phyloP scores from a whole-genome alignment of 2,797 vertebrate genomes.

The Falco concolor region DNA sequence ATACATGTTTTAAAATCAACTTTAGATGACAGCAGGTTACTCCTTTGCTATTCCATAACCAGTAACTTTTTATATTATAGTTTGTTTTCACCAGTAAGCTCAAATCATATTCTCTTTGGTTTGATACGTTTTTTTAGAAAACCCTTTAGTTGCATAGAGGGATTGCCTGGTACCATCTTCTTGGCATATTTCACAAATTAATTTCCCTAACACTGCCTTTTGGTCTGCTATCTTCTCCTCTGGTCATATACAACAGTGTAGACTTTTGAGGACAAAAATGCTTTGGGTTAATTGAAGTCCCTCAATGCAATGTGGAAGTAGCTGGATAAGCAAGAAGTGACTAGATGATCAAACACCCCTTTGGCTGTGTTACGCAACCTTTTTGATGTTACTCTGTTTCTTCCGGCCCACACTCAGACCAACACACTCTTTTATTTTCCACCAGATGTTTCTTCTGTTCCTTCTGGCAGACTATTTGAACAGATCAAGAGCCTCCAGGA shows the following conservation, averaged over 20 bases:
- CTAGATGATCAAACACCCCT: not conserved
- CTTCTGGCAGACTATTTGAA: not conserved
- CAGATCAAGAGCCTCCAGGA: not conserved
- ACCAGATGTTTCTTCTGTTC: not conserved
- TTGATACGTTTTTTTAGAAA: not conserved
- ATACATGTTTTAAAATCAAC: not conserved
- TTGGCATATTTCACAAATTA: not conserved
- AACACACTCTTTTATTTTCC: not conserved
- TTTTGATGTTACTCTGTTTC: not conserved
- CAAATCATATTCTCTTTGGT: not conserved
- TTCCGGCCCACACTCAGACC: not conserved
- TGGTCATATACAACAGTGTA: not conserved
- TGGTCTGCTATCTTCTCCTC: not conserved
- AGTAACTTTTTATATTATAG: not conserved
- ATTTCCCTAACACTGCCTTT: not conserved
- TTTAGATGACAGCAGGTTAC: not conserved
- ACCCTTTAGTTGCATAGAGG: not conserved
- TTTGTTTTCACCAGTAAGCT: not conserved
- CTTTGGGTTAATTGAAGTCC: not conserved
- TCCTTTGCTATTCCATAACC: not conserved
- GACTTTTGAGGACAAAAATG: not conserved
- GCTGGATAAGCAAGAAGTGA: not conserved
- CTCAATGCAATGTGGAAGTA: not conserved
- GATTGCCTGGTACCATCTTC: not conserved
- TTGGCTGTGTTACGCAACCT: not conserved